These are phyloP conservation scores for Lumbricus terrestris DNA, from an alignment of 2,888 invertebrate species.

Conservation along the genomic window DNA sequence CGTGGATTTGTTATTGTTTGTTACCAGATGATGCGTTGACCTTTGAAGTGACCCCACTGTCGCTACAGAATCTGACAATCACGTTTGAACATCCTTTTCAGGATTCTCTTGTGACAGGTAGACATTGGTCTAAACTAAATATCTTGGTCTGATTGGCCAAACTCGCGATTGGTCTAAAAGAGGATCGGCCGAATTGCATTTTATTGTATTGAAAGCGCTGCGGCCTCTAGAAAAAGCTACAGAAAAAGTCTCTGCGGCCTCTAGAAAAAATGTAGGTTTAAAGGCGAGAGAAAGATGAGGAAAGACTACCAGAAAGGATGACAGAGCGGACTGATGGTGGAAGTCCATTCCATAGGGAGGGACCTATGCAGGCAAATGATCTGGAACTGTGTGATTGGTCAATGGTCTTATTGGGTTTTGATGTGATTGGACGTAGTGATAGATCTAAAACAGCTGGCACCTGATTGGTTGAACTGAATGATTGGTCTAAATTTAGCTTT, in stretches of 20 bases:
- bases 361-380: no score
- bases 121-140: constrained; percentile 13
- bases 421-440: background rate
- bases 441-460: background rate
- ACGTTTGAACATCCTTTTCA: constrained; percentile 88
- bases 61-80: constrained; percentile 84
- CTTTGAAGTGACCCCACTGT: constrained; percentile 86
- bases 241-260: no score
- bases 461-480: background rate
- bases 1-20: background rate
- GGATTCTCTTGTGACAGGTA: constrained; percentile 81
- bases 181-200: background rate
- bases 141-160: background rate
- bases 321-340: no score
- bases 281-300: no score
- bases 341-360: no score
- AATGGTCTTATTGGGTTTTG: background rate
- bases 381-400: no score
- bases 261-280: no score
- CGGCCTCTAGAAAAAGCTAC: no score
- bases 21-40: constrained; percentile 67
- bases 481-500: background rate
- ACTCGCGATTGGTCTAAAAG: background rate
- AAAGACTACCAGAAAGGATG: no score
- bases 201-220: no score